Evolutionary conservation across 2,113 vertebrate genomes (phyloP), one percentile per base, ranked within the genome.

Genomic region (Orientallactaga bullata): DNA sequence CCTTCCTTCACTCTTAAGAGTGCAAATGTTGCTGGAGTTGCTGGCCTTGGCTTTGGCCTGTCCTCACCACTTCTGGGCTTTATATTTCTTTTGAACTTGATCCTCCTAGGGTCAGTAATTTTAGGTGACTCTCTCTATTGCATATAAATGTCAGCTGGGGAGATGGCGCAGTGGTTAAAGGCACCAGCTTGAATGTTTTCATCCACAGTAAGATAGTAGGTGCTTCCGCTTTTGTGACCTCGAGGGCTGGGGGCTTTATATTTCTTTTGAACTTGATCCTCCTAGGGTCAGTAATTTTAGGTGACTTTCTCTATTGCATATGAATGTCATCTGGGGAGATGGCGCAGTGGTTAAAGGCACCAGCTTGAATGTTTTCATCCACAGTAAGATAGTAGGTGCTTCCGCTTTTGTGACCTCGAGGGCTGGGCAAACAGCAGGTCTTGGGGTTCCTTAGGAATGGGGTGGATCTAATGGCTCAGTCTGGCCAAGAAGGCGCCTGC

Each of bases 101-200:
- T 35, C n/a, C 10, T 5, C 6, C 1, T 23, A 7, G 24, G 23
- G 65, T 11, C 37, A 6, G 0, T 0, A 20, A 35, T 7, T 74
- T 65, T 21, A 35, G 65, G 30, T 2, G 18, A 26, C 12, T 84
- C 32, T 24, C 3, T 69, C 42, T 21, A 3, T 3, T 11, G 20
- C 55, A 55, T 55, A 16, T 13, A 16, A 2, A 15, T 32, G 55
- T 55, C 55, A 55, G 55, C 55, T 55, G 55, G 55, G 55, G 55
- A 55, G 55, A 55, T 7, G 55, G 66, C 66, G 13, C 66, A 32
- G 12, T 3, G 66, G 18, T 13, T 55, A 55, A 55, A 13, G 55
- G 55, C 55, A 11, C 55, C 12, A 8, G 55, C 2, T 55, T 13
- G 68, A 20, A 32, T 5, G 2, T 13, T 18, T 60, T 47, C n/a